These are phyloP conservation scores for Cerastoderma edule DNA, from an alignment of 2,888 invertebrate genomes.

Conservation along the genomic window DNA sequence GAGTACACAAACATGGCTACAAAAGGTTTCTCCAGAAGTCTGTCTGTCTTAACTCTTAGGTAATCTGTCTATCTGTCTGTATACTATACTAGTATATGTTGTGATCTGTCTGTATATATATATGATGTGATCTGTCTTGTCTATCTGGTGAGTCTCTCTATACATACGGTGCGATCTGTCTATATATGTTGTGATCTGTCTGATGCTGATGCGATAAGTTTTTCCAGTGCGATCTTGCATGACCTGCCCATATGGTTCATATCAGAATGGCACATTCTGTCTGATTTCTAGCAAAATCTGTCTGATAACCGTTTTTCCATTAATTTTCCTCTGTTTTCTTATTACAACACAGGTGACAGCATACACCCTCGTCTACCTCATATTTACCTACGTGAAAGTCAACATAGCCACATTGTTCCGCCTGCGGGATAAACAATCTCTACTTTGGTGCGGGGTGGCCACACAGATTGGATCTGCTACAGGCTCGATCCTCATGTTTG, in stretches of 20 bases:
- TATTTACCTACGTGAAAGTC: constrained; percentile 91
- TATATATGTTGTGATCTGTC: not conserved
- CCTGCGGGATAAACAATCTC: constrained; percentile 88
- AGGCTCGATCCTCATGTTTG: constrained; percentile 89
- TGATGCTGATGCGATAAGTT: not conserved
- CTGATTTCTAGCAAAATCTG: no score
- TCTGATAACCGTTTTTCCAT: no score
- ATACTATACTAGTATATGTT: no score
- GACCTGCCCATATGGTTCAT: not conserved
- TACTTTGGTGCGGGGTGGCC: constrained; percentile 90
- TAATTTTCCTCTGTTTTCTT: not conserved
- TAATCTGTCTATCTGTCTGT: no score
- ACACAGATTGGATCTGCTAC: constrained; percentile 91
- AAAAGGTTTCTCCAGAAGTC: no score
- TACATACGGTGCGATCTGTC: no score
- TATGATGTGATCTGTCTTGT: no score
- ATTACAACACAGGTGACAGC: constrained; percentile 86
- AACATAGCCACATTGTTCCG: constrained; percentile 91
- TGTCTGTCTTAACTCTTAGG: no score
- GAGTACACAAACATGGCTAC: no score
- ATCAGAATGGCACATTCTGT: no score
- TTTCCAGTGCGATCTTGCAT: not conserved
- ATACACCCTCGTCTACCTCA: constrained; percentile 89
- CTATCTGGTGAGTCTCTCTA: no score
- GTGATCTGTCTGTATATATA: no score